Base-by-base conservation (phyloP, 1,140 invertebrate genomes). In the Dendrolimus kikuchii region DNA sequence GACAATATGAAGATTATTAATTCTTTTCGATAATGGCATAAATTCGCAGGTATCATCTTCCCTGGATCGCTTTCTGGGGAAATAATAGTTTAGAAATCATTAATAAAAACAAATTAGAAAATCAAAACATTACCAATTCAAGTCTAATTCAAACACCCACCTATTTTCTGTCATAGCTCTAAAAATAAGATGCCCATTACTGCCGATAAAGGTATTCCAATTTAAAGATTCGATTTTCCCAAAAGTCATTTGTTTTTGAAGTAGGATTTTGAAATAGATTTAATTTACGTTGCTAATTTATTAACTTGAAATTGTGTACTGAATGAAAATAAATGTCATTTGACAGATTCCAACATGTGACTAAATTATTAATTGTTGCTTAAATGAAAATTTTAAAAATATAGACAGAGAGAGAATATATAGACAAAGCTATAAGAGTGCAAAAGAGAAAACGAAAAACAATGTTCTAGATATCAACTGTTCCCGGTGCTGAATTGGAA, bases 1-100 rank as follows among this genome's bases (percentile, higher is more conserved):
- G 57, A 85, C 93, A 45, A 94, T 91, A 64, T 93, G 92, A n/a
- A 94, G 85, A 80, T 94, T 94, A 64, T 94, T 94, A 56, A 94
- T 94, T 65, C 92, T 87, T 79, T 94, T 94, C 36, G 92, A 93
- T 38, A 94, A 71, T 46, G 93, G 93, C 89, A 92, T 92, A 67
- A 93, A 94, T 68, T 94, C 92, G 64, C 91, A 91, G 42, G 88
- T 88, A 61, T 93, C 92, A 59, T 92, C 92, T 78, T 93, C 92
- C 43, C 92, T 86, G 4, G 88, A 87, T 62, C 92, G 88, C 87
- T 94, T 93, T 63, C 92, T 93, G 71, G 64, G 86, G 70, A 61
- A 49, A 57, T 7, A 51, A 48, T 49, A 51, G 36, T n/a, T 43
- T 38, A 51, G 10, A 42, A 41, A 50, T 2, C 5, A 36, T 36